These are phyloP conservation scores for Chymomyza fuscimana DNA, from an alignment of 2,888 invertebrate genomes.

Conservation along the genomic window DNA sequence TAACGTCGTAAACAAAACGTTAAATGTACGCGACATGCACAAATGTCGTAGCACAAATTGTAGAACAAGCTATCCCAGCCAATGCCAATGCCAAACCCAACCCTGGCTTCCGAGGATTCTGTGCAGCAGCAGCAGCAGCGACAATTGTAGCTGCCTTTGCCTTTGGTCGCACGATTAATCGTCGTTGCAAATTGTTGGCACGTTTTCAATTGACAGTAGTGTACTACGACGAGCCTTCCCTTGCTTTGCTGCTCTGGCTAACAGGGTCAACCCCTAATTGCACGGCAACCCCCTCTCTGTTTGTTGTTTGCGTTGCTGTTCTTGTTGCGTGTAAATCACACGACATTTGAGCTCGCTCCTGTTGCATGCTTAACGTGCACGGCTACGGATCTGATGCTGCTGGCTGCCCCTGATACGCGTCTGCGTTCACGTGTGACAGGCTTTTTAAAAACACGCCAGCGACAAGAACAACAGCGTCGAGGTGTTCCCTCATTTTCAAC, in stretches of 20 bases:
- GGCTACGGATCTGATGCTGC: slow-evolving; percentile 22
- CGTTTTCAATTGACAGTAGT: slow-evolving; percentile 78
- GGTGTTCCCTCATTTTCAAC: slow-evolving; percentile 7
- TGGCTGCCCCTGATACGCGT: slow-evolving; percentile 41
- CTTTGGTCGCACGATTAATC: slow-evolving; percentile 76
- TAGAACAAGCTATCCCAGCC: neutral
- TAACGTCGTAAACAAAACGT: slow-evolving; percentile 65
- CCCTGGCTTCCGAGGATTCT: neutral
- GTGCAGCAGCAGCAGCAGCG: neutral
- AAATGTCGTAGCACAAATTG: slow-evolving; percentile 34
- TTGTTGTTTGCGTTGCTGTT: slow-evolving; percentile 19
- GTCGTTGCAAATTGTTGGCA: slow-evolving; percentile 79
- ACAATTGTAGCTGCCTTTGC: slow-evolving; percentile 39
- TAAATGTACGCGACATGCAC: slow-evolving; percentile 66
- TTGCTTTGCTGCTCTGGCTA: slow-evolving; percentile 7
- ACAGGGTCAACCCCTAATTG: slow-evolving; percentile 66
- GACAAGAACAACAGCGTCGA: neutral
- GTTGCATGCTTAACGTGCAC: slow-evolving; percentile 72
- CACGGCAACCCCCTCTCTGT: slow-evolving; percentile 34
- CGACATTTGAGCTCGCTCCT: slow-evolving; percentile 68
- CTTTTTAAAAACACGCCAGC: slow-evolving; percentile 54
- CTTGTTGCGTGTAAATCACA: slow-evolving; percentile 68
- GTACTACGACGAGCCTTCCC: slow-evolving; percentile 28
- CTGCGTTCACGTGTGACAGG: slow-evolving; percentile 57
- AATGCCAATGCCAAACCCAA: neutral